phyloP scores from a whole-genome alignment of 92 coral and sea anemone genomes.

The Nematostella vectensis region DNA sequence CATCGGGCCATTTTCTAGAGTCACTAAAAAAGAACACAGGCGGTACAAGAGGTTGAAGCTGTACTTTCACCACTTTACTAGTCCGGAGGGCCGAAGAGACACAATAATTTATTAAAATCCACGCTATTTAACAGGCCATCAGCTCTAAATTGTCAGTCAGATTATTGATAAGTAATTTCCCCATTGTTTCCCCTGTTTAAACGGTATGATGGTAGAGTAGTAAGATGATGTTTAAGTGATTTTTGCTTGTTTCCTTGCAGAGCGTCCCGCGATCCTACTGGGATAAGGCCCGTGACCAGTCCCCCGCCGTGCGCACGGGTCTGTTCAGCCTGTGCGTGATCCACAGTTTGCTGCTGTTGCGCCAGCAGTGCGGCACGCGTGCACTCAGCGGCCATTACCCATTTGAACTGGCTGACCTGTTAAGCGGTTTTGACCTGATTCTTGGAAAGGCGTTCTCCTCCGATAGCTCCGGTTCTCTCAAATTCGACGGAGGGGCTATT shows the following conservation, averaged over 20 bases:
- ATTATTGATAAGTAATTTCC: too few species aligned
- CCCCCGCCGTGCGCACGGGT: constrained; percentile 76
- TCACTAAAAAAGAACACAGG: too few species aligned
- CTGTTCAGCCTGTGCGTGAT: constrained; percentile 78
- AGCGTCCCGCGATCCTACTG: constrained; percentile 62
- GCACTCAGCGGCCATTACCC: constrained; percentile 79
- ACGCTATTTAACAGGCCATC: too few species aligned
- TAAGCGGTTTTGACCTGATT: constrained; percentile 61
- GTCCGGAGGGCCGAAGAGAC: too few species aligned
- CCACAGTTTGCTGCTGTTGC: constrained; percentile 70
- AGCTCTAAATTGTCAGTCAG: too few species aligned
- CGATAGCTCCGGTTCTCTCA: constrained; percentile 31
- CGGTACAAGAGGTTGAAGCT: too few species aligned
- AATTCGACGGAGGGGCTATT: constrained; percentile 19
- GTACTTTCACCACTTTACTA: too few species aligned
- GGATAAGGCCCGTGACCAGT: constrained; percentile 77
- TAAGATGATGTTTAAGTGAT: too few species aligned
- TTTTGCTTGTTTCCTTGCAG: constrained; percentile 4
- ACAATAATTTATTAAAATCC: too few species aligned
- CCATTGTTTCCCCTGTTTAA: too few species aligned
- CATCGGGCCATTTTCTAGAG: too few species aligned
- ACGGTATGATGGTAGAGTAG: too few species aligned
- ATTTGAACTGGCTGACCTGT: constrained; percentile 59
- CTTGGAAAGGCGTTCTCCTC: constrained; percentile 36
- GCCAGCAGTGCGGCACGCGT: constrained; percentile 86